Conservation (phyloP, 2,888 invertebrate species). For the Gisinianus flammeolus region DNA sequence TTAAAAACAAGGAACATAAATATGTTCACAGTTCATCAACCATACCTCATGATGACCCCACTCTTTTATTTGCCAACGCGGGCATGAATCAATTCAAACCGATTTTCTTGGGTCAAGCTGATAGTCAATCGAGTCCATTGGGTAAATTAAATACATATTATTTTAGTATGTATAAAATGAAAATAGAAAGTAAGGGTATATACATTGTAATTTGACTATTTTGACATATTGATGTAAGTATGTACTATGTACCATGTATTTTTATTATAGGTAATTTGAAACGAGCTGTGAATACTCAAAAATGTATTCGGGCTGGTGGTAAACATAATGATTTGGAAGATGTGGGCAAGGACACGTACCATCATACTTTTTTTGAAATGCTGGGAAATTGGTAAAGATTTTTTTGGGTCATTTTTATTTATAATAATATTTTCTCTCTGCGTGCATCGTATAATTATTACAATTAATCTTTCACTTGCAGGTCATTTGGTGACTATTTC, state of each 20-base stretch:
- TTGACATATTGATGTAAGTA: slow-evolving; percentile 62
- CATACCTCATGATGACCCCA: slow-evolving; percentile 97
- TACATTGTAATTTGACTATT: too few species aligned
- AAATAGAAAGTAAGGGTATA: neutral
- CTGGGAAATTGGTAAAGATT: slow-evolving; percentile 99
- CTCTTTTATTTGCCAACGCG: slow-evolving; percentile 95
- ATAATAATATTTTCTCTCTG: too few species aligned
- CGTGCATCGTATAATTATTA: too few species aligned
- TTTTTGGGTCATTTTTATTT: too few species aligned
- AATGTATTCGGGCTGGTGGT: slow-evolving; percentile 98
- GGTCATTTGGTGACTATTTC: slow-evolving; percentile 99
- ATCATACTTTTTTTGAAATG: slow-evolving; percentile 99
- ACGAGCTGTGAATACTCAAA: slow-evolving; percentile 93
- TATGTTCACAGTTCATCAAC: slow-evolving; percentile 98
- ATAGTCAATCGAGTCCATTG: slow-evolving; percentile 80
- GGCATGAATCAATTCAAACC: slow-evolving; percentile 99
- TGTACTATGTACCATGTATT: too few species aligned
- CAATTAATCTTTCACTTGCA: too few species aligned
- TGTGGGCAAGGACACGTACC: slow-evolving; percentile 99
- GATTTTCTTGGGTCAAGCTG: slow-evolving; percentile 93
- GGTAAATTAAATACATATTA: slow-evolving; percentile 21
- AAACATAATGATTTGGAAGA: slow-evolving; percentile 99
- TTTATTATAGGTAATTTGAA: slow-evolving; percentile 69
- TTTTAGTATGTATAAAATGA: neutral
- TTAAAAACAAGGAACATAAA: slow-evolving; percentile 81